Evolutionary conservation across 1,140 invertebrate species (phyloP).

Genomic region (Drosophila nikananu): DNA sequence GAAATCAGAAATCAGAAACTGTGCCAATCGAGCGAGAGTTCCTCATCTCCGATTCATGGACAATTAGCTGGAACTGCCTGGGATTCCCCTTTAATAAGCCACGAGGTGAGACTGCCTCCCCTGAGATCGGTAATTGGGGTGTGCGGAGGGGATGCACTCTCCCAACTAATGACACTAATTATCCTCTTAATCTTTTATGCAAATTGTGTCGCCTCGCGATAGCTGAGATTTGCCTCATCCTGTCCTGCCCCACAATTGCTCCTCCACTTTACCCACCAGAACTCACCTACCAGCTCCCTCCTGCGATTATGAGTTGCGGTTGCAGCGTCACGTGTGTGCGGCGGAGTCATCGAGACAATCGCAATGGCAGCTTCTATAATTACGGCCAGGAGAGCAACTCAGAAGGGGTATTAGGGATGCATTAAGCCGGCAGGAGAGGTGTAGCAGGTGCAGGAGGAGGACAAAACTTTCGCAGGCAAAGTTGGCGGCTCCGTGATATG

Average conservation of each 20-base stretch:
- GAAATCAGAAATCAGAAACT: slow-evolving; percentile 31
- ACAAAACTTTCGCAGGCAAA: slow-evolving; percentile 66
- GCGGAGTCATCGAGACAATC: slow-evolving; percentile 73
- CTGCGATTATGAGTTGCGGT: slow-evolving; percentile 49
- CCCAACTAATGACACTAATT: slow-evolving; percentile 79
- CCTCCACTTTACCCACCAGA: not conserved
- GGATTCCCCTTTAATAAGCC: slow-evolving; percentile 19
- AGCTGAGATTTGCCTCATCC: slow-evolving; percentile 5
- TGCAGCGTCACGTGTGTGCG: slow-evolving; percentile 67
- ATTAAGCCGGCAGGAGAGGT: not conserved
- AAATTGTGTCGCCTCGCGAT: slow-evolving; percentile 54
- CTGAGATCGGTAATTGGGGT: slow-evolving; percentile 1
- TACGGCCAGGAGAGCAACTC: slow-evolving; percentile 40
- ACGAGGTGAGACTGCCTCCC: slow-evolving; percentile 33
- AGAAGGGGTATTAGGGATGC: not conserved
- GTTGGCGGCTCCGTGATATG: slow-evolving; percentile 72
- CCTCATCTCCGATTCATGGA: slow-evolving; percentile 28
- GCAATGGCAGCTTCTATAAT: slow-evolving; percentile 78
- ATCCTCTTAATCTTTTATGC: slow-evolving; percentile 78
- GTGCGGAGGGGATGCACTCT: slow-evolving; percentile 10
- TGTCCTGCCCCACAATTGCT: no score
- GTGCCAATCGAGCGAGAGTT: slow-evolving; percentile 43
- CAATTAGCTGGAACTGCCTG: slow-evolving; percentile 54
- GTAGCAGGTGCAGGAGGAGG: no score
- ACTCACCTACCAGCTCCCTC: not conserved